Base-by-base conservation (phyloP, 2,113 vertebrate genomes). In the Salminus brasiliensis region DNA sequence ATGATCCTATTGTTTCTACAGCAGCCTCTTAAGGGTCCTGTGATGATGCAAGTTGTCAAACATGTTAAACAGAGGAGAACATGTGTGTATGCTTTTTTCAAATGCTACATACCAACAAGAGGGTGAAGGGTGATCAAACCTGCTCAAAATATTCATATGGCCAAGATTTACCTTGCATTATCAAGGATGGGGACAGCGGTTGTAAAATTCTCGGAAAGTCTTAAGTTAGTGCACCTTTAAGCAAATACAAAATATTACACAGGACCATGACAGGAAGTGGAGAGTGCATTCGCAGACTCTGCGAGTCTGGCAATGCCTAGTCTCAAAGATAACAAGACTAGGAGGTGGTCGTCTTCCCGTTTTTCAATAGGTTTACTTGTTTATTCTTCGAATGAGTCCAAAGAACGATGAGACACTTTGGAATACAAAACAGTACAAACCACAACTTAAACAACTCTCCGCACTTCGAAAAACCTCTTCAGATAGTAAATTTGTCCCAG, bases 401-500 rank as follows among this genome's bases (percentile, higher is more conserved):
- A 66, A 79, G 21, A 23, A 78, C 15, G 55, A 47, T 29, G 69
- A 78, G 39, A 72, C 45, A 53, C 41, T 72, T 79, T 73, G 70
- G 41, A 30, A 79, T 73, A 73, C 32, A 79, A 79, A 79, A 72
- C 10, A 2, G 43, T 79, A 79, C 68, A 72, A 79, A 72, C 52
- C 4, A 47, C 25, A 62, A 73, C 27, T 93, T 96, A 99, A 85
- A 99, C 97, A 81, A 99, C 97, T 92, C 98, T 95, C 85, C 96
- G 96, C 84, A 99, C 97, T 96, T 99, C 98, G 78, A 99, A 99
- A 94, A 99, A 99, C 91, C 98, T 97, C 96, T 99, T 99, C 95
- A 99, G 94, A 86, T 99, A 99, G 94, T 98, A 99, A 95, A 99
- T 99, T 91, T 99, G 98, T 96, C 98, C 97, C 69, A 99, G 92